Conservation (phyloP, 2,888 invertebrate genomes). For the Tachystola acroxantha region DNA sequence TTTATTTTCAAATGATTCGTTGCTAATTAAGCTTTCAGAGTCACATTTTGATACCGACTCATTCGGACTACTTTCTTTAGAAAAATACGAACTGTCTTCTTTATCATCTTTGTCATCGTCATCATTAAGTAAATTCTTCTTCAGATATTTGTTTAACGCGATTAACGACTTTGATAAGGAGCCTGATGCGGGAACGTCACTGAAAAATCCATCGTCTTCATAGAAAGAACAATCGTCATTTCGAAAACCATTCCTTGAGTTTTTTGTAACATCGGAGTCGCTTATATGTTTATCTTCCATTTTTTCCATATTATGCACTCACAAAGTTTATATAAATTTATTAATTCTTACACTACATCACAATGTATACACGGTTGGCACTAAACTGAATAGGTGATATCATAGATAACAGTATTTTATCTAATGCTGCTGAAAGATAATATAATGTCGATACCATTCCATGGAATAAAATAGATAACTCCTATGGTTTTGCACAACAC, state of each 20-base stretch:
- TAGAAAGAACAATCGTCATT: constrained; percentile 26
- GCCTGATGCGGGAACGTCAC: constrained; percentile 53
- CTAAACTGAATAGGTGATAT: constrained; percentile 40
- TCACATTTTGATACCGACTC: constrained; percentile 56
- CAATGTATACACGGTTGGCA: constrained; percentile 28
- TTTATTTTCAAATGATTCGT: constrained; percentile 25
- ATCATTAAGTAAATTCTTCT: constrained; percentile 62
- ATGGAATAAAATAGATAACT: constrained; percentile 23
- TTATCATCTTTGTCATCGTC: constrained; percentile 38
- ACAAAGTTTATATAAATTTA: constrained; percentile 13
- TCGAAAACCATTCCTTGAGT: constrained; percentile 16
- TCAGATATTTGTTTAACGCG: constrained; percentile 65
- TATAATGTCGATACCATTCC: constrained; percentile 37
- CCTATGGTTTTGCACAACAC: constrained; percentile 21
- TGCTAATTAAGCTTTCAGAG: constrained; percentile 52
- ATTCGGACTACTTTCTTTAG: constrained; percentile 65
- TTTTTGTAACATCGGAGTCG: constrained; percentile 20
- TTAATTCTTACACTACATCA: constrained; percentile 25
- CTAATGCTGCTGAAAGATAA: constrained; percentile 26
- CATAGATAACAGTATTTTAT: constrained; percentile 48
- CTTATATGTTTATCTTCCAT: constrained; percentile 31
- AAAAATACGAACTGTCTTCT: constrained; percentile 57
- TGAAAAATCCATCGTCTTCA: constrained; percentile 61
- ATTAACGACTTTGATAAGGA: constrained; percentile 58
- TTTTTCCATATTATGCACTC: constrained; percentile 16